Percentiles rank a stretch among this genome's conserved stretches.
These are phyloP conservation scores for Palythoa grandis DNA, from an alignment of 92 coral and sea anemone genomes.

Conservation along the genomic window DNA sequence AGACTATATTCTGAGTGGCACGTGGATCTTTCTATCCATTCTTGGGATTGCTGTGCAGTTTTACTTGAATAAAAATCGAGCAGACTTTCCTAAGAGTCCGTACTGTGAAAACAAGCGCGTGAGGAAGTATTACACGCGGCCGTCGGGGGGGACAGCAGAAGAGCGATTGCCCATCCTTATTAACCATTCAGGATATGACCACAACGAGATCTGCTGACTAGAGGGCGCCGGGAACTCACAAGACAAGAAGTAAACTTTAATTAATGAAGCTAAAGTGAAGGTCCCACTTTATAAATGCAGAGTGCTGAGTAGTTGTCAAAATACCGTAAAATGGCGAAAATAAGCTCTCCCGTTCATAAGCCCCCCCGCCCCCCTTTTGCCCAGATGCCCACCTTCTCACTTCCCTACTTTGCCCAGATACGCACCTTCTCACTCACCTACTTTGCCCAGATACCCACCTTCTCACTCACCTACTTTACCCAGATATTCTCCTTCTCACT, in stretches of 20 bases:
- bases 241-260: not conserved
- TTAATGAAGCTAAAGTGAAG: too few relatives aligned
- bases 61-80: constrained; percentile 49
- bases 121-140: constrained; percentile 52
- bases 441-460: too few relatives aligned
- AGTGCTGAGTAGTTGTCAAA: too few relatives aligned
- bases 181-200: constrained; percentile 44
- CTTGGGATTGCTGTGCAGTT: constrained; percentile 75
- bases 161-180: constrained; percentile 74
- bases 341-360: too few relatives aligned
- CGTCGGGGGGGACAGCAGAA: constrained; percentile 40
- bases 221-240: constrained; percentile 29
- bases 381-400: too few relatives aligned
- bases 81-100: constrained; percentile 73
- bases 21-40: constrained; percentile 74
- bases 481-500: too few relatives aligned
- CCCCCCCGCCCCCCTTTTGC: too few relatives aligned
- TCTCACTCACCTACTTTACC: too few relatives aligned
- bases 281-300: too few relatives aligned
- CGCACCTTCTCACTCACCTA: too few relatives aligned
- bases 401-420: too few relatives aligned
- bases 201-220: constrained; percentile 62
- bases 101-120: constrained; percentile 70
- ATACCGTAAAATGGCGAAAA: too few relatives aligned
- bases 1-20: constrained; percentile 77